Base-by-base conservation (phyloP, 2,113 vertebrate species). In the Lonchura striata region DNA sequence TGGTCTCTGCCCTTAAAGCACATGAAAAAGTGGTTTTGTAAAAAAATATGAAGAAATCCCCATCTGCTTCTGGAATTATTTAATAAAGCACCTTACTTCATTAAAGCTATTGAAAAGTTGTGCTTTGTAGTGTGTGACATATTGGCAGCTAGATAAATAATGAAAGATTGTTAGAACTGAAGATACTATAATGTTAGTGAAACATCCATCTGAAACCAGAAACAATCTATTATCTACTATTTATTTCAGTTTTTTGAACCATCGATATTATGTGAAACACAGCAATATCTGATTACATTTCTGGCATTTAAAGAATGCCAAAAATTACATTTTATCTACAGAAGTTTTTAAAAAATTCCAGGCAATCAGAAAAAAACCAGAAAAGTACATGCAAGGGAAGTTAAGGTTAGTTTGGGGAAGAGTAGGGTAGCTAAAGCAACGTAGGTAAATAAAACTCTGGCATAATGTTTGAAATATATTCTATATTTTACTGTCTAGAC, bases 371-470 rank as follows among this genome's bases (percentile, higher is more conserved):
- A 49, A 64, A 41, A 60, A 18, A 1, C 13, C 13, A 24, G 2
- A 15, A 7, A 86, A 72, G 7, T 5, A 5, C 4, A 8, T 22
- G 7, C 0, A 0, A 70, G 10, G 23, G 23, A 91, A 61, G 14
- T 52, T 70, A 52, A 74, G 28, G 0, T 9, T 47, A 39, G 5
- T 52, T 70, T 82, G 11, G 37, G 16, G 19, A 79, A 63, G 21
- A 86, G 11, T 31, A 68, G 11, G 6, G 12, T 75, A 28, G 4
- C 16, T 80, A 77, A 81, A 68, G 2, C 15, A 42, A 50, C 8
- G 12, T 81, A 27, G 13, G 39, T 64, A 49, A 81, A 80, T 54
- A 42, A 86, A 91, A 54, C 21, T 81, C 13, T 56, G 49, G 56
- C 11, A 46, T 60, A 54, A 52, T 30, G 2, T 53, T 79, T 93